Percentiles rank a stretch among this genome's conserved stretches.
These are phyloP conservation scores for Drosophila limbata DNA, from an alignment of 2,888 invertebrate genomes.

Conservation along the genomic window DNA sequence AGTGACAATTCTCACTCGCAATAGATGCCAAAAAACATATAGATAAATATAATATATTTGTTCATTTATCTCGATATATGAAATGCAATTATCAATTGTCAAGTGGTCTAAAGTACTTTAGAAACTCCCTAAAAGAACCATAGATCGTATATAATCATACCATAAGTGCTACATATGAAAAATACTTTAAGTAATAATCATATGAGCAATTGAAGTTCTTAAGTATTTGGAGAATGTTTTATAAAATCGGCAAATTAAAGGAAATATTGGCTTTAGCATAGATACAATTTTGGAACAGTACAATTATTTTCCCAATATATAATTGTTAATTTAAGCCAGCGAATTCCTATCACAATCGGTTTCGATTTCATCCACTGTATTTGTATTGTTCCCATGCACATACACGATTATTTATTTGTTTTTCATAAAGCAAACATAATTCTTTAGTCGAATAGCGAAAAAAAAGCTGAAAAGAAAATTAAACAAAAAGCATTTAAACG, in stretches of 20 bases:
- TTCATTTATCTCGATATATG: not conserved
- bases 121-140: not conserved
- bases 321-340: not conserved
- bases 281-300: not conserved
- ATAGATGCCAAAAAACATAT: not conserved
- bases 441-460: slow-evolving; percentile 40
- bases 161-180: slow-evolving; percentile 8
- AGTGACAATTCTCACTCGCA: too few species aligned
- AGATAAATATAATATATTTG: too few species aligned
- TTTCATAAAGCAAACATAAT: slow-evolving; percentile 62
- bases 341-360: slow-evolving; percentile 15
- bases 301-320: not conserved
- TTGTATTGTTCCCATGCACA: slow-evolving; percentile 29
- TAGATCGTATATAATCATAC: not conserved
- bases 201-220: not conserved
- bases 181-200: not conserved
- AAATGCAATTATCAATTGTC: not conserved
- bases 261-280: not conserved
- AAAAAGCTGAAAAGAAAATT: slow-evolving; percentile 41
- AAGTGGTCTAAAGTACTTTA: not conserved
- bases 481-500: slow-evolving; percentile 71
- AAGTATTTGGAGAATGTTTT: not conserved
- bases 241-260: not conserved
- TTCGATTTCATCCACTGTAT: slow-evolving; percentile 38
- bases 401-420: slow-evolving; percentile 53